A percentile compares a stretch with the other conserved stretches of the same genome.
Conservation (phyloP, 1,140 invertebrate species). For the Hesperophylax magnus region DNA sequence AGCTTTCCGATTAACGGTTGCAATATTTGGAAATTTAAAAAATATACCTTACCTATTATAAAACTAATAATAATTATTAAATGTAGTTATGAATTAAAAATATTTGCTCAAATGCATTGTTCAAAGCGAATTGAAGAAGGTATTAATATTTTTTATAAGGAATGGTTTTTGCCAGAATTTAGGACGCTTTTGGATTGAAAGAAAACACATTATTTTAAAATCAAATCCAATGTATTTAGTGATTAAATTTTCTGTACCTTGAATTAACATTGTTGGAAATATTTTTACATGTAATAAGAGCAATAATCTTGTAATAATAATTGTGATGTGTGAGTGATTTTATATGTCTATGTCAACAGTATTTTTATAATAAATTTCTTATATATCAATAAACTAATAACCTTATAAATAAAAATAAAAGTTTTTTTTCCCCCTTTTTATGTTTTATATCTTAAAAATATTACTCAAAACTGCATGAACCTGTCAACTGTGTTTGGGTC, state of each 20-base stretch:
- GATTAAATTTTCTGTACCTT: neutral
- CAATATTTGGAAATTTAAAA: neutral
- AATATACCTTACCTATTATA: neutral
- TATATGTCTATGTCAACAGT: neutral
- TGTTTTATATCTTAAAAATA: too few species aligned
- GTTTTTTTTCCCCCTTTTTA: too few species aligned
- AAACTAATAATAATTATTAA: neutral
- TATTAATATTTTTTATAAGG: neutral
- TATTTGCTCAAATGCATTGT: neutral
- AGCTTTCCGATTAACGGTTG: too few species aligned
- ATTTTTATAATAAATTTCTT: constrained; percentile 26
- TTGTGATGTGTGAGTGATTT: constrained; percentile 22
- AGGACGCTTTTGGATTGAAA: neutral
- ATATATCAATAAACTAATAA: constrained; percentile 14
- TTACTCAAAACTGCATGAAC: neutral
- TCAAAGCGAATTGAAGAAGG: neutral
- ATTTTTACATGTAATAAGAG: neutral
- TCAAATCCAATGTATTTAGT: neutral
- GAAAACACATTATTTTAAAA: neutral
- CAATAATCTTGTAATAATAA: constrained; percentile 23
- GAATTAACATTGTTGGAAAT: neutral
- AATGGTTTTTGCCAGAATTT: constrained; percentile 10
- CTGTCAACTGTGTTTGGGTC: too few species aligned
- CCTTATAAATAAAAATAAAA: neutral
- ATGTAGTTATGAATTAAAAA: neutral